Conservation (phyloP, 2,888 invertebrate genomes). For the Gryllus longicercus region DNA sequence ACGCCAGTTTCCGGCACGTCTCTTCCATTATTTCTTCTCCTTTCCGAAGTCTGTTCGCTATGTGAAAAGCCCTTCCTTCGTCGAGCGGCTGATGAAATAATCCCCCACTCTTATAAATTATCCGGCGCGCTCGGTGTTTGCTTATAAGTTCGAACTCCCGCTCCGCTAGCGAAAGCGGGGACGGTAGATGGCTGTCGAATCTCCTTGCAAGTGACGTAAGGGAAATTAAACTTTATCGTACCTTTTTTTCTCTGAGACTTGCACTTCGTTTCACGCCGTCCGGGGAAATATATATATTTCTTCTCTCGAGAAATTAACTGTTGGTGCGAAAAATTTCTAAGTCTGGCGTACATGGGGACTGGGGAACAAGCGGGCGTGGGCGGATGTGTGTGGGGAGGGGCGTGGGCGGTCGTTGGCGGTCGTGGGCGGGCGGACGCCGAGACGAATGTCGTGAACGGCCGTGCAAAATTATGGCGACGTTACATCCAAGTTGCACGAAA, state of each 20-base stretch:
- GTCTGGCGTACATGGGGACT: no score
- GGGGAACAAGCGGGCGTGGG: no score
- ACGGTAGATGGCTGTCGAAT: neutral
- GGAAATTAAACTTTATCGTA: neutral
- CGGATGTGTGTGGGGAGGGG: no score
- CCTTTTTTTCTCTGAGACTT: neutral
- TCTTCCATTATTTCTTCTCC: no score
- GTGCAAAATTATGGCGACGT: neutral
- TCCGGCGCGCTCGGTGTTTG: no score
- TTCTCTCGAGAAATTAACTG: neutral
- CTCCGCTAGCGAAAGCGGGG: neutral
- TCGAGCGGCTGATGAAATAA: no score
- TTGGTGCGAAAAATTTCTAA: neutral
- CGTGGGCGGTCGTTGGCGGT: no score
- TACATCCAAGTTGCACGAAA: neutral
- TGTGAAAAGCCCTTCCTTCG: no score
- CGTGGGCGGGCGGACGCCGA: neutral
- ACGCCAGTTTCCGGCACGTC: no score
- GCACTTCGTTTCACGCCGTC: neutral
- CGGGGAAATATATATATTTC: neutral
- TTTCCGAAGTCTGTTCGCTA: no score
- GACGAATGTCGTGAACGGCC: neutral
- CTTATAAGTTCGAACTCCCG: no score
- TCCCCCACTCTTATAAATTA: no score
- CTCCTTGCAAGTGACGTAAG: neutral